phyloP scores from a whole-genome alignment of 2,113 vertebrate species.

The Toxotes chatareus region DNA sequence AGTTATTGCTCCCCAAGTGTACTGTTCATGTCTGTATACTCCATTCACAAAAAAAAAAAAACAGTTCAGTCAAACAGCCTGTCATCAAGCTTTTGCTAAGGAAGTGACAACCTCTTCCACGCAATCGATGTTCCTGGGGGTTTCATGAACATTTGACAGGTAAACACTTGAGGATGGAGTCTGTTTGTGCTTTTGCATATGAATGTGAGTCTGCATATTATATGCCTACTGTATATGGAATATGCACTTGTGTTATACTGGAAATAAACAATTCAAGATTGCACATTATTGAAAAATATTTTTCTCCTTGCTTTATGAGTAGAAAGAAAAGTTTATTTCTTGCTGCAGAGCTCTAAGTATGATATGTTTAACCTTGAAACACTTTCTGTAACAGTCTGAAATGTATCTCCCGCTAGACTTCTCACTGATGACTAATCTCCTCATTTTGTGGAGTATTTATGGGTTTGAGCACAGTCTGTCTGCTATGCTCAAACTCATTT shows the following conservation, averaged over 20 bases:
- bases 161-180: background rate
- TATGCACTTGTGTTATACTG: background rate
- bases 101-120: constrained; percentile 45
- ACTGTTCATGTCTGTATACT: constrained; percentile 15
- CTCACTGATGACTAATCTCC: constrained; percentile 57
- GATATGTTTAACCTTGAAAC: constrained; percentile 44
- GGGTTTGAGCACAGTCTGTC: constrained; percentile 25
- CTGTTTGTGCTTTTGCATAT: background rate
- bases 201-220: constrained; percentile 13
- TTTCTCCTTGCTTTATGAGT: background rate
- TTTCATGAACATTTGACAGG: constrained; percentile 28
- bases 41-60: constrained; percentile 33
- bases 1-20: constrained; percentile 51
- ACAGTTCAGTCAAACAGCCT: constrained; percentile 33
- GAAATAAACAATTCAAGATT: constrained; percentile 8
- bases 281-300: background rate
- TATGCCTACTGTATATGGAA: background rate
- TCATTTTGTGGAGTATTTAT: constrained; percentile 38
- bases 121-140: background rate
- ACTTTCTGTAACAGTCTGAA: constrained; percentile 34
- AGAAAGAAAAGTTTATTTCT: background rate
- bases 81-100: constrained; percentile 37
- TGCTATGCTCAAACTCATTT: constrained; percentile 4
- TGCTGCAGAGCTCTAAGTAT: background rate
- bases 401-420: constrained; percentile 25